Evolutionary conservation across 2,888 invertebrate genomes (phyloP).

Genomic region (Luperina nickerlii): DNA sequence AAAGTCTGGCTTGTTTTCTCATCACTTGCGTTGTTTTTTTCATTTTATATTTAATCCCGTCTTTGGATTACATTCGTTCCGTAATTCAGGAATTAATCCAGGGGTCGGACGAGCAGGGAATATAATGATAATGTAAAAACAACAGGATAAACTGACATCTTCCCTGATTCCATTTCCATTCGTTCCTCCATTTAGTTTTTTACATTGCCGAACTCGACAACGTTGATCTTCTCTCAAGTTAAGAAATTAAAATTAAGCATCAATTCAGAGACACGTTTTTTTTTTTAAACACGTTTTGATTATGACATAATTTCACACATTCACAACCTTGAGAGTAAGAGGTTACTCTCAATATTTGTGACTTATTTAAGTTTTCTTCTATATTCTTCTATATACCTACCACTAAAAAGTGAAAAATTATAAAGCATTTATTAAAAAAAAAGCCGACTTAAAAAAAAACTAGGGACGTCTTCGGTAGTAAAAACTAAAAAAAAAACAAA

Average conservation of each 20-base stretch:
- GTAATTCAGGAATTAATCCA: slow-evolving; percentile 17
- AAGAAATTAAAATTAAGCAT: background rate
- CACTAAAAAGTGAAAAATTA: too few relatives aligned
- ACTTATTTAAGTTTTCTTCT: background rate
- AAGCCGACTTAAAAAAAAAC: too few relatives aligned
- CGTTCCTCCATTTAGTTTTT: background rate
- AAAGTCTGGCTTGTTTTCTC: slow-evolving; percentile 32
- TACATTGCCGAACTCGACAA: background rate
- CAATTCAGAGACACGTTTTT: background rate
- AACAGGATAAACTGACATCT: slow-evolving; percentile 19
- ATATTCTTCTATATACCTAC: too few relatives aligned
- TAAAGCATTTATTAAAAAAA: too few relatives aligned
- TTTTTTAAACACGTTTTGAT: background rate
- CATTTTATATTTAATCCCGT: slow-evolving; percentile 38
- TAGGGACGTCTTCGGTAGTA: too few relatives aligned
- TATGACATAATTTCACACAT: background rate
- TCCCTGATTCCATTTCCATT: background rate
- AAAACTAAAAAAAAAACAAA: too few relatives aligned
- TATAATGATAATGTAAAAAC: slow-evolving; percentile 31
- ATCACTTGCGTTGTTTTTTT: slow-evolving; percentile 41
- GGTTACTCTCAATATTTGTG: background rate
- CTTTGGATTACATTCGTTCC: slow-evolving; percentile 27
- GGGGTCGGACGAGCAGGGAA: slow-evolving; percentile 2
- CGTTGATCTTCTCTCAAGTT: background rate
- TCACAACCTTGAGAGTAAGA: too few relatives aligned